phyloP scores from a whole-genome alignment of 2,113 vertebrate species.

The Podiceps cristatus region DNA sequence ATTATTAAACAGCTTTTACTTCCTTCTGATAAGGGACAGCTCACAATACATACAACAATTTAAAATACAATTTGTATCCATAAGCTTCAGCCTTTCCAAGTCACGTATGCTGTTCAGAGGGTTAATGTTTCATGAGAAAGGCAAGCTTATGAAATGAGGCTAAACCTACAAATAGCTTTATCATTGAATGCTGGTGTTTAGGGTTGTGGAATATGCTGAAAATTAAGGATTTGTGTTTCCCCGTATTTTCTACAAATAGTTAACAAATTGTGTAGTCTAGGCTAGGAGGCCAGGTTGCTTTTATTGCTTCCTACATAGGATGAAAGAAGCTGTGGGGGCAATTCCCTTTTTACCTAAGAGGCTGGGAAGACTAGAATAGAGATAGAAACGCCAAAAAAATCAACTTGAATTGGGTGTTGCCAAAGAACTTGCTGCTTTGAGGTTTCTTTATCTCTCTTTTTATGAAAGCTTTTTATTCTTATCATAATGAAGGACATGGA shows the following conservation, averaged over 20 bases:
- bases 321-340: background rate
- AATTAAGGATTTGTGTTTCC: background rate
- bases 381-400: background rate
- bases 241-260: background rate
- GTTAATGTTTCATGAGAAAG: background rate
- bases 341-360: background rate
- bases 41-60: background rate
- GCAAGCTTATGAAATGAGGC: background rate
- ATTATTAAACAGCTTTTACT: slow-evolving; percentile 20
- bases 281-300: background rate
- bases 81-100: background rate
- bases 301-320: background rate
- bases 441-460: background rate
- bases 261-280: background rate
- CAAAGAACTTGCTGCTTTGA: background rate
- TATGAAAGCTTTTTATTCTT: background rate
- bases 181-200: background rate
- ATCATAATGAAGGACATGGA: background rate
- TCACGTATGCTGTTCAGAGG: background rate
- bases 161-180: background rate
- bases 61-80: background rate
- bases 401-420: background rate
- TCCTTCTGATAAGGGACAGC: slow-evolving; percentile 16
- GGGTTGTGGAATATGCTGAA: background rate
- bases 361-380: background rate